Percentiles rank a stretch among this genome's conserved stretches.
Conservation (phyloP, 2,797 vertebrate species). For the Urocyon cinereoargenteus region DNA sequence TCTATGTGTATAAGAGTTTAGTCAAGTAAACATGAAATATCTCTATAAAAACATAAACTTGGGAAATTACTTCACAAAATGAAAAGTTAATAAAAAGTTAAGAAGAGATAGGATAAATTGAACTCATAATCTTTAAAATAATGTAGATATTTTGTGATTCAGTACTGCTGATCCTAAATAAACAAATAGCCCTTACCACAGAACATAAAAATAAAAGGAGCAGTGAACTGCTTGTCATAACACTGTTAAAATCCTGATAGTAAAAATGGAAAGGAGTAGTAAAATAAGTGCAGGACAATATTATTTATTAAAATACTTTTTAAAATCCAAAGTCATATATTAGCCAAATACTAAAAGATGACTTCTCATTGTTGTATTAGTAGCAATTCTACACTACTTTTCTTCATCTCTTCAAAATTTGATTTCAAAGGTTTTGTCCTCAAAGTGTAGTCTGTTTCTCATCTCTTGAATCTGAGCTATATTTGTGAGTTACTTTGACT, state of each 20-base stretch:
- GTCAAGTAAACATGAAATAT: neutral
- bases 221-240: neutral
- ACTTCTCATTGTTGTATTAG: neutral
- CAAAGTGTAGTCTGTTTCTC: neutral
- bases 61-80: neutral
- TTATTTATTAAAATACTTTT: neutral
- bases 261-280: neutral
- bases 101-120: neutral
- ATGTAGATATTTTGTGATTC: neutral
- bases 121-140: neutral
- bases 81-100: neutral
- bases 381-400: neutral
- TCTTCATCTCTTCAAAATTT: neutral
- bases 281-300: neutral
- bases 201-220: neutral
- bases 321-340: neutral
- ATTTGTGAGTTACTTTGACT: neutral
- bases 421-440: neutral
- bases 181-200: neutral
- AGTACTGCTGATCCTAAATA: neutral
- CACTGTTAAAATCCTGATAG: neutral
- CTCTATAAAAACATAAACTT: neutral
- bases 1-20: neutral
- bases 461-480: neutral
- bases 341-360: neutral